Evolutionary conservation across 2,113 vertebrate genomes (phyloP), one percentile per base, ranked within the genome.

Genomic region (Symphodus melops): DNA sequence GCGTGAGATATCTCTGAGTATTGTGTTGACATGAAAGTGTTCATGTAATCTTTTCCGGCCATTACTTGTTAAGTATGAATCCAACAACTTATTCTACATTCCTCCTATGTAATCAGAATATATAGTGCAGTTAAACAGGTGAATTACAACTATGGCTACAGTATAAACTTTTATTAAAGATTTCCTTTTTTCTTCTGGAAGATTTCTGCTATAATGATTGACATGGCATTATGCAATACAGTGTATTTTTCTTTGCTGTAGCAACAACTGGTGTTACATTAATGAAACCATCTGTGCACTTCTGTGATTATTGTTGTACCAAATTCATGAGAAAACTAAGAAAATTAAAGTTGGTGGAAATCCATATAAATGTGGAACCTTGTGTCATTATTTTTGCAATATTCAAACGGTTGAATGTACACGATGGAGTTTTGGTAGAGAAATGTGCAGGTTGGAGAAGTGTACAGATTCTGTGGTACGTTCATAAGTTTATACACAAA

Each of bases 301-400:
- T 9, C 62, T 63, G 68, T 85, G 42, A 59, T 10, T 8, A 14
- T 44, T 59, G 39, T 60, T 70, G 72, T 89, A 75, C 41, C 68
- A 65, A 78, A 54, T 11, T 69, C 53, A 54, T 83, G 5, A 57
- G 68, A 68, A 74, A 75, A 81, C 11, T 10, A n/a, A n/a, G 12
- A 65, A 70, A 86, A 79, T 74, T 79, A 87, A 88, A 71, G 54
- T 63, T 59, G 20, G 8, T 52, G 60, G 80, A 79, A 44, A 66
- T 78, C 68, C 41, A 81, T 19, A 46, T 28, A n/a, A n/a, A 7
- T 44, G 1, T 41, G 67, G 56, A 9, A 7, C 5, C 25, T 11
- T 49, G 9, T 14, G 14, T 60, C 28, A 28, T 17, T 64, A 4
- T 11, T 23, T 55, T 69, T 65, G 16, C 9, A 41, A 49, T 13